Percentiles rank a stretch among this genome's conserved stretches.
phyloP scores from a whole-genome alignment of 2,113 vertebrate genomes.

The Todiramphus saurophagus region DNA sequence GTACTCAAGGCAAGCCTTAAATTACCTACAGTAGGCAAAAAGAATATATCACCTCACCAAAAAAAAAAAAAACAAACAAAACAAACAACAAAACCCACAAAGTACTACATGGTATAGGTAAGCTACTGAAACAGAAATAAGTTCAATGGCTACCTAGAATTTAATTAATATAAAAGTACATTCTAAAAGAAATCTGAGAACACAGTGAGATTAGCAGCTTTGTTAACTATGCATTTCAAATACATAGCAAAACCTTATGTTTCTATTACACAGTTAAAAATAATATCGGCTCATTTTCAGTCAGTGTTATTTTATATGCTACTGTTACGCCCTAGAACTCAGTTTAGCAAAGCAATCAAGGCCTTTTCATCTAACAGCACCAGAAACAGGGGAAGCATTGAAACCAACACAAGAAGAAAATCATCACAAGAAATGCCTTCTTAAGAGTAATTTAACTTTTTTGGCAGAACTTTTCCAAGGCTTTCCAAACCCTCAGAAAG shows the following conservation, averaged over 20 bases:
- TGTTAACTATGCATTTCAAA: neutral
- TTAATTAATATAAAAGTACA: neutral
- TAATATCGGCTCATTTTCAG: neutral
- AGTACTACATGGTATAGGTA: neutral
- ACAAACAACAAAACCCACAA: neutral
- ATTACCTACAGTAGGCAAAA: neutral
- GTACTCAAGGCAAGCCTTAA: neutral
- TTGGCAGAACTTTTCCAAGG: neutral
- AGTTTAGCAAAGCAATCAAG: neutral
- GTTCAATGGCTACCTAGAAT: neutral
- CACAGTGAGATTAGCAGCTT: neutral
- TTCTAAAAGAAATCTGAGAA: neutral
- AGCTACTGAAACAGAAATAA: neutral
- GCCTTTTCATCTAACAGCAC: neutral
- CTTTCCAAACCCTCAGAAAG: neutral
- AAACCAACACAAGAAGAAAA: neutral
- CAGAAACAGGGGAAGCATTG: neutral
- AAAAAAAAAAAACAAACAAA: neutral
- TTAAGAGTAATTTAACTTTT: neutral
- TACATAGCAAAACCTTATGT: neutral
- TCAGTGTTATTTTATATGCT: neutral
- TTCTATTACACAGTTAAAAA: neutral
- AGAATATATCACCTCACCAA: accelerated
- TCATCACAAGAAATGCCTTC: neutral
- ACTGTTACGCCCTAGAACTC: neutral